Conservation (phyloP, 2,797 vertebrate genomes). For the Natrix natrix region DNA sequence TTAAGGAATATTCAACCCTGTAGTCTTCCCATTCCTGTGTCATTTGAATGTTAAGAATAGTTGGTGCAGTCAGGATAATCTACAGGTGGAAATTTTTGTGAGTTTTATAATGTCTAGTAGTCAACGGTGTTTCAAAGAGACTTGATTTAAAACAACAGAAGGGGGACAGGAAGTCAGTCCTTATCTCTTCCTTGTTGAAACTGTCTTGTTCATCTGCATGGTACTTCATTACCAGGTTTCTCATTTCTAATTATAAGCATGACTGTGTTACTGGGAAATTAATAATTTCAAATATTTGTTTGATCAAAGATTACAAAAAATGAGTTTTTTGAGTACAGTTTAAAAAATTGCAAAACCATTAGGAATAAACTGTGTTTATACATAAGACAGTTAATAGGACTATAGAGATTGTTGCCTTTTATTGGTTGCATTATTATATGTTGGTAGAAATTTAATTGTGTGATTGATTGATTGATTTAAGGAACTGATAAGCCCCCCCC, state of each 20-base stretch:
- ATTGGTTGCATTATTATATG: neutral
- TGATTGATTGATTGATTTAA: neutral
- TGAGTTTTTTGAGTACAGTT: neutral
- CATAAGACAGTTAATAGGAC: neutral
- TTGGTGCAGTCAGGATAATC: neutral
- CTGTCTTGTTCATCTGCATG: neutral
- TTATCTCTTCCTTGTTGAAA: neutral
- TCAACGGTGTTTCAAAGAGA: neutral
- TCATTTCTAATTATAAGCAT: neutral
- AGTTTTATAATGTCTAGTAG: neutral
- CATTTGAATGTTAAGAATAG: neutral
- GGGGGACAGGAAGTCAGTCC: neutral
- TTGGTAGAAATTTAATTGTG: neutral
- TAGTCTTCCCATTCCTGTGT: neutral
- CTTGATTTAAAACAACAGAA: neutral
- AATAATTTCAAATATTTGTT: neutral
- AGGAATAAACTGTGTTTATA: neutral
- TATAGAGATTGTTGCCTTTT: neutral
- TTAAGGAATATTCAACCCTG: neutral
- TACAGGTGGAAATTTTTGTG: neutral
- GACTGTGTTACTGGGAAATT: neutral
- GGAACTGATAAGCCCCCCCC: neutral
- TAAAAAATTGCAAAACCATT: neutral
- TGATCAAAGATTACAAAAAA: neutral
- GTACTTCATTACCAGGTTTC: neutral